Conservation (phyloP, 2,888 invertebrate species). For the Cordylochernes scorpioides region DNA sequence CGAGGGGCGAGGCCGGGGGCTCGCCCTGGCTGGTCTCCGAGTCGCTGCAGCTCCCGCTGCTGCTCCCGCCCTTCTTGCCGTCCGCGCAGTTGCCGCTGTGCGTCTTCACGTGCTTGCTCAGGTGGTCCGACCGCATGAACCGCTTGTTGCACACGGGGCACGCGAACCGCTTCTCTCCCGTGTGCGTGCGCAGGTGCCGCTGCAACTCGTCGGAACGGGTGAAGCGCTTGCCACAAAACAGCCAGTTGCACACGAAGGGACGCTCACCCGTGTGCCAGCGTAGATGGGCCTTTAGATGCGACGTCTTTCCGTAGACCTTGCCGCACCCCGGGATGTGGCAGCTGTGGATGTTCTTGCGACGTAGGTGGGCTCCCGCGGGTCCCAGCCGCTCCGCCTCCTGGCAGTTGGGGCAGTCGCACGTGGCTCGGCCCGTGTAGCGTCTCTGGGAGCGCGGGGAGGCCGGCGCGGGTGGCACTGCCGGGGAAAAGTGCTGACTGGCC, state of each 20-base stretch:
- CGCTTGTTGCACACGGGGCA: slow-evolving; percentile 90
- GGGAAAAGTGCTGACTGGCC: too few species aligned
- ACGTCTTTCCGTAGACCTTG: slow-evolving; percentile 81
- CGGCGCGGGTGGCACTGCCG: slow-evolving; percentile 23
- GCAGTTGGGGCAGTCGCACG: slow-evolving; percentile 96
- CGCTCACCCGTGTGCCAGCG: slow-evolving; percentile 94
- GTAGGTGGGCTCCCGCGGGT: slow-evolving; percentile 66
- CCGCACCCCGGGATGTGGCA: slow-evolving; percentile 82
- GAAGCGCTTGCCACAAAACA: slow-evolving; percentile 87
- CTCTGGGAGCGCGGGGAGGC: slow-evolving; percentile 63
- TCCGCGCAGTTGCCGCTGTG: slow-evolving; percentile 33
- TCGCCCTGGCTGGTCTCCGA: slow-evolving; percentile 17
- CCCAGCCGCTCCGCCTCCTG: slow-evolving; percentile 85
- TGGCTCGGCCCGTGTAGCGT: slow-evolving; percentile 78
- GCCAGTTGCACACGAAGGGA: slow-evolving; percentile 89
- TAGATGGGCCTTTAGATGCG: slow-evolving; percentile 89
- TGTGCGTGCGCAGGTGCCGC: slow-evolving; percentile 71
- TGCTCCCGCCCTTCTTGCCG: slow-evolving; percentile 29
- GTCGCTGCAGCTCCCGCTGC: slow-evolving; percentile 24
- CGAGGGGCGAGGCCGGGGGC: too few species aligned
- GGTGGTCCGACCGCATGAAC: slow-evolving; percentile 90
- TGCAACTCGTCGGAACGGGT: slow-evolving; percentile 87
- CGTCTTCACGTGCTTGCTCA: slow-evolving; percentile 87
- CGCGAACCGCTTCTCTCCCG: slow-evolving; percentile 83
- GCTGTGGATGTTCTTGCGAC: slow-evolving; percentile 45